phyloP scores from a whole-genome alignment of 2,113 vertebrate species.

The Phalacrocorax brasilianus region DNA sequence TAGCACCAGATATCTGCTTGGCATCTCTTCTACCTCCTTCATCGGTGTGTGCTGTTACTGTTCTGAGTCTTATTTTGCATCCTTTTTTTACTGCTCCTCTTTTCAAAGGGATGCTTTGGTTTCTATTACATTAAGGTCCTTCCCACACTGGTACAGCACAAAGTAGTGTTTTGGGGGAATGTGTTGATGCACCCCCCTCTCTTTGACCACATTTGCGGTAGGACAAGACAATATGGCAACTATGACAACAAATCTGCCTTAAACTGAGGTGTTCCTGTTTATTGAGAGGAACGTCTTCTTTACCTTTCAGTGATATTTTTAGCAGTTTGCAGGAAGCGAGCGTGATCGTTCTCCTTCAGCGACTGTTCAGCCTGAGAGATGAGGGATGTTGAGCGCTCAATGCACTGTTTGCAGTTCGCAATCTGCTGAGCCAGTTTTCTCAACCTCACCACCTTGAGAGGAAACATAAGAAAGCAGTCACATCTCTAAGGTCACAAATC shows the following conservation, averaged over 20 bases:
- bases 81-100: neutral
- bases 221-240: neutral
- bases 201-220: neutral
- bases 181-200: neutral
- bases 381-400: constrained; percentile 93
- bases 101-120: neutral
- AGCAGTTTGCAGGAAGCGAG: constrained; percentile 94
- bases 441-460: constrained; percentile 85
- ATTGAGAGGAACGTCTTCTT: neutral
- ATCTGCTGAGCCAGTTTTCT: constrained; percentile 97
- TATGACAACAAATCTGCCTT: neutral
- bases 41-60: neutral
- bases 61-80: neutral
- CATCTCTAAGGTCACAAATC: constrained; percentile 9
- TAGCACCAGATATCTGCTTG: neutral
- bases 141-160: neutral
- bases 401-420: constrained; percentile 94
- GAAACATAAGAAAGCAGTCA: constrained; percentile 41
- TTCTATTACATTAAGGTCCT: neutral
- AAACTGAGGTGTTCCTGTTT: neutral
- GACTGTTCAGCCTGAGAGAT: constrained; percentile 95
- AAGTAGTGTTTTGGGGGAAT: neutral
- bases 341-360: constrained; percentile 92
- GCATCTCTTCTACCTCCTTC: neutral
- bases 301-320: constrained; percentile 96